Evolutionary conservation across 1,140 invertebrate genomes (phyloP).

Genomic region (Hetaerina americana): DNA sequence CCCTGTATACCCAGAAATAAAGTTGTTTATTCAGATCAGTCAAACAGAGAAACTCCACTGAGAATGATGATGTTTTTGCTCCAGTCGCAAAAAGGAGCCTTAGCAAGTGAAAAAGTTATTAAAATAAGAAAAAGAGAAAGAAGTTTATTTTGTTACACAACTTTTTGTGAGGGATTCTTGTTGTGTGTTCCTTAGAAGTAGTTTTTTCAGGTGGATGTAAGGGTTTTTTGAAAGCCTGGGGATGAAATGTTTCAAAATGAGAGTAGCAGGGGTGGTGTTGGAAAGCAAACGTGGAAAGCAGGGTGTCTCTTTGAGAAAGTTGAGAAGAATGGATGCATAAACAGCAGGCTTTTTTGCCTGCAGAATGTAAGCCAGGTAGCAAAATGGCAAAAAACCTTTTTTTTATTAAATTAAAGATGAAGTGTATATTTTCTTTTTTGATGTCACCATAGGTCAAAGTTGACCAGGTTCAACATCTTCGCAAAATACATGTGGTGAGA

Average conservation of each 20-base stretch:
- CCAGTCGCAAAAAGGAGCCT: neutral
- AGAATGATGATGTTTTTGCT: neutral
- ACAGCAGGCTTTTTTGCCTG: neutral
- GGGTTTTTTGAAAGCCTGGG: neutral
- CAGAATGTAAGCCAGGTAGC: neutral
- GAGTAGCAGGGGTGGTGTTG: too few relatives aligned
- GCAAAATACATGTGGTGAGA: neutral
- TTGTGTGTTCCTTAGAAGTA: neutral
- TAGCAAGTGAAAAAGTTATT: neutral
- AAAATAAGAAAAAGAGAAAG: neutral
- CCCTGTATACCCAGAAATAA: neutral
- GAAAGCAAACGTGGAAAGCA: neutral
- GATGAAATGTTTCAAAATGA: neutral
- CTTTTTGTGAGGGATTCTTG: neutral
- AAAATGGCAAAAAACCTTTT: neutral
- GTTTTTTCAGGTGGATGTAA: neutral
- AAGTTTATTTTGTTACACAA: slow-evolving; percentile 1
- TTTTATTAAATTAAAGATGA: neutral
- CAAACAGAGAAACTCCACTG: neutral
- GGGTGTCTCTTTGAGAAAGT: neutral
- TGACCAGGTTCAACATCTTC: neutral
- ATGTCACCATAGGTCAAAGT: neutral
- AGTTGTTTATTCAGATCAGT: neutral
- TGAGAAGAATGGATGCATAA: too few relatives aligned
- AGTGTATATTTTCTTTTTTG: neutral